Conservation (phyloP, 2,888 invertebrate genomes). For the Drosophila anomalipes region DNA sequence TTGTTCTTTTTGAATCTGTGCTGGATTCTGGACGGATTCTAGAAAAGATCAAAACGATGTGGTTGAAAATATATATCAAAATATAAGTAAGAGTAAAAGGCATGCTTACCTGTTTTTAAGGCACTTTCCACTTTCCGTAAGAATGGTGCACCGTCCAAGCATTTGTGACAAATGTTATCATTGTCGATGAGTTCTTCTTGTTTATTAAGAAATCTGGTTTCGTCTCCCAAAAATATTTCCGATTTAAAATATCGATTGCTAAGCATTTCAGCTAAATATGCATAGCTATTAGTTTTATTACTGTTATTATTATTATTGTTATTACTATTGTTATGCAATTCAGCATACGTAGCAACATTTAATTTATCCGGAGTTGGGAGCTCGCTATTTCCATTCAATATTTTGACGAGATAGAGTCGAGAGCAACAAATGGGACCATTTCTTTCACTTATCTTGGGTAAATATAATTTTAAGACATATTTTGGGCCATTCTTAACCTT, state of each 20-base stretch:
- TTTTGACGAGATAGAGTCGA: constrained; percentile 91
- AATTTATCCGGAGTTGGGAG: constrained; percentile 90
- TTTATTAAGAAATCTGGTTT: constrained; percentile 83
- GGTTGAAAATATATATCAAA: neutral
- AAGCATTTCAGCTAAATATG: constrained; percentile 94
- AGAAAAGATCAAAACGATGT: neutral
- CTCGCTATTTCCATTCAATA: constrained; percentile 88
- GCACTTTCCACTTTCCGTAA: constrained; percentile 45
- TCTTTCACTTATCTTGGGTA: constrained; percentile 92
- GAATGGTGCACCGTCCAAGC: constrained; percentile 74
- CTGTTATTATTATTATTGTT: constrained; percentile 87
- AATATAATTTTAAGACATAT: constrained; percentile 90
- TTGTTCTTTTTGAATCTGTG: constrained; percentile 74
- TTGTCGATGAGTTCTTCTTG: constrained; percentile 65
- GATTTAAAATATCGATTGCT: constrained; percentile 89
- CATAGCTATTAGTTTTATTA: constrained; percentile 88
- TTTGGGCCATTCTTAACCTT: constrained; percentile 88
- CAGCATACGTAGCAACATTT: constrained; percentile 90
- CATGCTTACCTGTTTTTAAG: constrained; percentile 20
- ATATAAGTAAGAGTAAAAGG: neutral
- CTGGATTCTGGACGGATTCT: constrained; percentile 50
- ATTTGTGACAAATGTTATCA: constrained; percentile 81
- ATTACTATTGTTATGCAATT: constrained; percentile 89
- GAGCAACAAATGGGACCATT: constrained; percentile 96
- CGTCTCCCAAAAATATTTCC: constrained; percentile 91